Conservation (phyloP, 2,888 invertebrate species). For the Coelinius sp. region DNA sequence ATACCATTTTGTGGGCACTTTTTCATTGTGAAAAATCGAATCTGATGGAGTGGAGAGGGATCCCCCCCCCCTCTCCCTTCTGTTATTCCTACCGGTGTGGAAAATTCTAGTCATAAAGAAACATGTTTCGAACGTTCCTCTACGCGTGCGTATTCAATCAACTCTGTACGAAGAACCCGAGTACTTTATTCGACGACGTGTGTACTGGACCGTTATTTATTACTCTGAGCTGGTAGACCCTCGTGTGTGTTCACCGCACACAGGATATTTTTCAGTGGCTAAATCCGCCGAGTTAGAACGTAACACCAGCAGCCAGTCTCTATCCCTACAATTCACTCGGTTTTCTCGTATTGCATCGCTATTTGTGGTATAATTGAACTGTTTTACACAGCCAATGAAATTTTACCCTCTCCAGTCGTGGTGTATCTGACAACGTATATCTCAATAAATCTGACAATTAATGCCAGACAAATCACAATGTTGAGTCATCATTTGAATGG, state of each 20-base stretch:
- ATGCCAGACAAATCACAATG: neutral
- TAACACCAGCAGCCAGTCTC: constrained; percentile 26
- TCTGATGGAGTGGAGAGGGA: neutral
- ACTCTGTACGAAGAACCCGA: neutral
- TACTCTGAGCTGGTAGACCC: constrained; percentile 11
- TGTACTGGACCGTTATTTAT: constrained; percentile 35
- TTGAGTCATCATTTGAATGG: neutral
- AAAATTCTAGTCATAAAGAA: neutral
- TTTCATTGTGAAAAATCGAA: constrained; percentile 1
- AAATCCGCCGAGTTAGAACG: constrained; percentile 14
- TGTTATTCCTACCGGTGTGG: neutral
- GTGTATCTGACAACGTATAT: neutral
- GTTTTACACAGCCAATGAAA: neutral
- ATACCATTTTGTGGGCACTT: constrained; percentile 2
- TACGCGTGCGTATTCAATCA: constrained; percentile 14
- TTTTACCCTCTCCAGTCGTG: neutral
- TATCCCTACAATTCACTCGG: neutral
- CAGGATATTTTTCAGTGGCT: constrained; percentile 30
- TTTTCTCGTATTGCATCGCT: neutral
- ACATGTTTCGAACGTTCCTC: neutral
- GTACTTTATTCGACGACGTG: constrained; percentile 23
- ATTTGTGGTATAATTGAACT: constrained; percentile 28
- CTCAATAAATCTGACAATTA: constrained; percentile 2
- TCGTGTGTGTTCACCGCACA: constrained; percentile 2
- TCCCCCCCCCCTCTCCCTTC: neutral